A percentile compares a stretch with the other conserved stretches of the same genome.
These are phyloP conservation scores for Aleiodes alternator DNA, from an alignment of 2,888 invertebrate species.

Conservation along the genomic window DNA sequence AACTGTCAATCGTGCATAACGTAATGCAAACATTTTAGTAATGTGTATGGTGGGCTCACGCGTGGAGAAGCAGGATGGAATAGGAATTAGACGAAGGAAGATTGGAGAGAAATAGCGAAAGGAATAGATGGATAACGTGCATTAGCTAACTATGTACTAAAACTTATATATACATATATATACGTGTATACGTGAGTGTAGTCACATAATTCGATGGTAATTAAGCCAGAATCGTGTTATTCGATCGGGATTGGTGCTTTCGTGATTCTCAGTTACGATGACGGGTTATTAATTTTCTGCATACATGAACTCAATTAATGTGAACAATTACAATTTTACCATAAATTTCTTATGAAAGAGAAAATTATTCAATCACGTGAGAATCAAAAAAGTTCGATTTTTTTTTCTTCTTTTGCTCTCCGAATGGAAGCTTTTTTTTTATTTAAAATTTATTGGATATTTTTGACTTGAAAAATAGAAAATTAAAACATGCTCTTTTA, in stretches of 20 bases:
- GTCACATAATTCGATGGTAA: constrained; percentile 33
- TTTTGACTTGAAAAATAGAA: too few relatives aligned
- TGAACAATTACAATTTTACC: too few relatives aligned
- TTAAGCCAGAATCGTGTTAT: constrained; percentile 18
- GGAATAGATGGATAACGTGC: constrained; percentile 9
- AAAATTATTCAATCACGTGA: background rate
- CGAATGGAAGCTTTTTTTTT: too few relatives aligned
- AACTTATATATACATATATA: background rate
- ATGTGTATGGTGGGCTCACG: background rate
- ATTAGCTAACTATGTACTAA: constrained; percentile 21
- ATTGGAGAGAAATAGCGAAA: too few relatives aligned
- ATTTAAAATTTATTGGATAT: too few relatives aligned
- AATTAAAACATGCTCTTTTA: too few relatives aligned
- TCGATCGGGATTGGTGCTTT: constrained; percentile 5
- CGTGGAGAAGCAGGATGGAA: background rate
- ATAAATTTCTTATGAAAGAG: background rate
- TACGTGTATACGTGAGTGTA: background rate
- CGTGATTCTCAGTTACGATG: constrained; percentile 7
- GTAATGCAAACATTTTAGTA: background rate
- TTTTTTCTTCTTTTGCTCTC: too few relatives aligned
- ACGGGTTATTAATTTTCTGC: constrained; percentile 6
- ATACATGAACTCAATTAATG: background rate
- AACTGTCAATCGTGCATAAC: constrained; percentile 21
- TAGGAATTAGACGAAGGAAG: too few relatives aligned
- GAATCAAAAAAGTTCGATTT: background rate